phyloP scores from a whole-genome alignment of 2,888 invertebrate genomes.

The Tachina fera region DNA sequence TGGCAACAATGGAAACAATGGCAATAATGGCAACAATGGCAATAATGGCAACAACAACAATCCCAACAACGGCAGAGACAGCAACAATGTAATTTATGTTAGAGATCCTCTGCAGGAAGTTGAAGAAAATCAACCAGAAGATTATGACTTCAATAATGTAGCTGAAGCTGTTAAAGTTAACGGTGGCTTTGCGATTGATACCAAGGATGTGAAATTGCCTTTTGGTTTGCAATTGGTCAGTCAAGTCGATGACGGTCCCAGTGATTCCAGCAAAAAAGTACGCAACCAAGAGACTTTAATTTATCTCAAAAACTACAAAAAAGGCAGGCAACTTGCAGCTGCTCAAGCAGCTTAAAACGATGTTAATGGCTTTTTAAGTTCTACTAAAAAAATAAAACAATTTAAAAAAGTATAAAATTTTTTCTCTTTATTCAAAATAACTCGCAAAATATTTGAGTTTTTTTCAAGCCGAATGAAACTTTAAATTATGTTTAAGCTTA shows the following conservation, averaged over 20 bases:
- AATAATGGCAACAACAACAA: neutral
- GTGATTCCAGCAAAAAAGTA: neutral
- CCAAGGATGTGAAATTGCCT: conserved; percentile 47
- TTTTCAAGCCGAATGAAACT: no score
- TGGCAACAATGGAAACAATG: neutral
- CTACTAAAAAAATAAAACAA: neutral
- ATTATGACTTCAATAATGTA: neutral
- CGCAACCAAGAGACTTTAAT: conserved; percentile 55
- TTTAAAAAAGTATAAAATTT: neutral
- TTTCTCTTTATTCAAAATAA: no score
- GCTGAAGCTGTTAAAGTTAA: neutral
- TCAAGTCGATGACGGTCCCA: neutral
- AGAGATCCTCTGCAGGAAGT: neutral
- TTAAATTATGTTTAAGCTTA: no score
- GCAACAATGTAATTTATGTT: neutral
- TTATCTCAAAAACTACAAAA: conserved; percentile 54
- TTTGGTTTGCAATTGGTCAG: conserved; percentile 29
- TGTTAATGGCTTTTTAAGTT: neutral
- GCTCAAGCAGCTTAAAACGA: neutral
- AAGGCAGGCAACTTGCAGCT: conserved; percentile 19
- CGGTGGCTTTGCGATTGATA: neutral
- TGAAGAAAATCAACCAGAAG: neutral
- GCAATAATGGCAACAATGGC: neutral
- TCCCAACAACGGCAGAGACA: neutral
- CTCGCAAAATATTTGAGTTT: no score